Evolutionary conservation across 2,113 vertebrate species (phyloP), one percentile per base, ranked within the genome.

Genomic region (Leucopsar rothschildi): DNA sequence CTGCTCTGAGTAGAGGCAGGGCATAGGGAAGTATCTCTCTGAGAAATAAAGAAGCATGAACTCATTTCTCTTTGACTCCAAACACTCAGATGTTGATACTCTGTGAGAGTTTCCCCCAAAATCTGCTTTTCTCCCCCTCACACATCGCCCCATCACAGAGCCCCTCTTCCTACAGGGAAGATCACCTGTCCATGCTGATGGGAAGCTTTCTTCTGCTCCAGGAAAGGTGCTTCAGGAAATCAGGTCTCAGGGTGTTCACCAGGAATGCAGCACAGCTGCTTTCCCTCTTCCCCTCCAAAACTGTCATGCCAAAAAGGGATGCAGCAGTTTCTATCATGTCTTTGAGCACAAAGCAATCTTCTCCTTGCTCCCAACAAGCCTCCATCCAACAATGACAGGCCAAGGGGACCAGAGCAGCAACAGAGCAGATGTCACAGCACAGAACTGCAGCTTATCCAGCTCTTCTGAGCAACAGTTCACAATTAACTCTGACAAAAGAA

Each of bases 81-180:
- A 42, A n/a, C 39, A 75, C 33, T 85, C 29, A 64, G 66, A 65
- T 73, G 59, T 72, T n/a, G 44, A 24, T 9, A 61, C 10, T 89
- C 10, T 1, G 10, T 56, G 7, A 65, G 20, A 18, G 4, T 59
- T 84, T 72, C 6, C 39, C 33, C 47, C 27, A 6, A 66, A 11
- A 77, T 39, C 42, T 84, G 16, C 9, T 80, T 50, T 80, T 93
- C 50, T 33, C 52, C 68, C 33, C 19, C 6, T 76, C 27, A 50
- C 17, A 24, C 0, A 1, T 1, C 66, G 28, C 3, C 5, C 59
- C 79, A 57, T 5, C 0, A 0, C 59, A 69, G 55, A 73, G 24
- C 27, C 68, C 2, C 0, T 81, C 33, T 59, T 93, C 80, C 47
- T 68, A 16, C 72, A 88, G 29, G 27, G 24, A 68, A 82, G 52